Base-by-base conservation (phyloP, 2,797 vertebrate species). In the Fringilla coelebs region DNA sequence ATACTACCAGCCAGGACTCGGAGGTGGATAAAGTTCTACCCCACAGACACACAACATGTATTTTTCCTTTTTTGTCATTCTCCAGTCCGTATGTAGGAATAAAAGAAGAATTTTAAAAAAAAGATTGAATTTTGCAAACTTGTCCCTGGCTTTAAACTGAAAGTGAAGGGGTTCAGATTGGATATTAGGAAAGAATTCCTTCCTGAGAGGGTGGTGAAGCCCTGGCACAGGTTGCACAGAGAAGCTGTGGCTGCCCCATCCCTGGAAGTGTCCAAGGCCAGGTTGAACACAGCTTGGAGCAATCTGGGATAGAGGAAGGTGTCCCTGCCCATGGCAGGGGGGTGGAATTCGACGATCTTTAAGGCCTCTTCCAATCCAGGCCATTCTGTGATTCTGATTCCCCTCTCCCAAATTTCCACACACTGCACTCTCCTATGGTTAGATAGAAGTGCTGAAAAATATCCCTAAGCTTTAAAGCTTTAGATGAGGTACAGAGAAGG, bases 241-340 rank as follows among this genome's bases (percentile, higher is more conserved):
- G 9, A 5, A 51, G 5, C 3, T 43, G 22, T 19, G 32, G 36
- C 2, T 87, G 22, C 2, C 10, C 16, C 36, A 43, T 20, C 7
- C 36, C 32, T 60, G 45, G 38, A 0, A 60, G n/a, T 34, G 21
- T 22, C 0, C 21, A 1, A 52, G 46, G 14, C 11, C 38, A 45
- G 60, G 24, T 0, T 40, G 38, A n/a, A 46, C 5, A 4, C 7
- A 20, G 20, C 29, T 80, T 0, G 0, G n/a, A 58, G 17, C 20
- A 73, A 15, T 6, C n/a, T 80, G 68, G 52, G 16, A 1, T 5
- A 15, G n/a, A 45, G 38, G 29, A 52, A 88, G 20, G 38, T 58
- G 58, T 40, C 38, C 38, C 52, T 79, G 60, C 5, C 58, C 7
- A 2, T 12, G 75, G 10, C 8, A 67, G 15, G 45, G 9, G 21